phyloP scores from a whole-genome alignment of 2,113 vertebrate species.

The Hippocampus guttulatus region DNA sequence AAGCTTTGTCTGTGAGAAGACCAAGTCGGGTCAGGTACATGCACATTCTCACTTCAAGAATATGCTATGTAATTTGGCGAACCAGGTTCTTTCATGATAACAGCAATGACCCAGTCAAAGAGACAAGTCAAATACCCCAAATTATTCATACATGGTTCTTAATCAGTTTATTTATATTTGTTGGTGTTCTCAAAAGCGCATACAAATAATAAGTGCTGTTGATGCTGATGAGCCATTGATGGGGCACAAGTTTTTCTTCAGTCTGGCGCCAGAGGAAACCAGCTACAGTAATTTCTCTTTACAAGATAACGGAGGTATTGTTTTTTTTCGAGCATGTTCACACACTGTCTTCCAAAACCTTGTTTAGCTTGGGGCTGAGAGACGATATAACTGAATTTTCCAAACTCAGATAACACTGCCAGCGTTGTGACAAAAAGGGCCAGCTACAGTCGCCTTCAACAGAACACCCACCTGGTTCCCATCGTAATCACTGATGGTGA shows the following conservation, averaged over 20 bases:
- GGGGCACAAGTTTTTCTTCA: conserved; percentile 89
- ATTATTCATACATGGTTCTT: too few relatives aligned
- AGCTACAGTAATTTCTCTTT: conserved; percentile 86
- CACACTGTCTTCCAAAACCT: not conserved
- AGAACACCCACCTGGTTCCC: conserved; percentile 81
- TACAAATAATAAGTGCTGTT: conserved; percentile 88
- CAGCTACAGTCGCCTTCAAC: conserved; percentile 83
- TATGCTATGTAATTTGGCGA: too few relatives aligned
- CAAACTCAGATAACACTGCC: conserved; percentile 86
- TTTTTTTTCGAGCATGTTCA: not conserved
- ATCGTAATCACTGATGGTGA: conserved; percentile 88
- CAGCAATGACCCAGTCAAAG: too few relatives aligned
- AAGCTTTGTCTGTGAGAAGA: conserved; percentile 91
- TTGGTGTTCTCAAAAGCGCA: conserved; percentile 73
- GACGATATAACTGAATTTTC: not conserved
- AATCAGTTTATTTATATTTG: not conserved
- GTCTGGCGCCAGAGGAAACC: conserved; percentile 77
- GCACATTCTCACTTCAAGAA: too few relatives aligned
- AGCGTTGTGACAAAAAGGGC: conserved; percentile 80
- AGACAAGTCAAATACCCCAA: too few relatives aligned
- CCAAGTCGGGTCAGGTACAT: conserved; percentile 86
- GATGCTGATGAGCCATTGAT: conserved; percentile 83
- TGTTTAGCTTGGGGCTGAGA: not conserved
- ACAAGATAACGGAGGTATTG: conserved; percentile 86
- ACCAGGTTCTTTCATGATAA: too few relatives aligned